Conservation (phyloP, 2,113 vertebrate genomes). For the Hemicordylus capensis region DNA sequence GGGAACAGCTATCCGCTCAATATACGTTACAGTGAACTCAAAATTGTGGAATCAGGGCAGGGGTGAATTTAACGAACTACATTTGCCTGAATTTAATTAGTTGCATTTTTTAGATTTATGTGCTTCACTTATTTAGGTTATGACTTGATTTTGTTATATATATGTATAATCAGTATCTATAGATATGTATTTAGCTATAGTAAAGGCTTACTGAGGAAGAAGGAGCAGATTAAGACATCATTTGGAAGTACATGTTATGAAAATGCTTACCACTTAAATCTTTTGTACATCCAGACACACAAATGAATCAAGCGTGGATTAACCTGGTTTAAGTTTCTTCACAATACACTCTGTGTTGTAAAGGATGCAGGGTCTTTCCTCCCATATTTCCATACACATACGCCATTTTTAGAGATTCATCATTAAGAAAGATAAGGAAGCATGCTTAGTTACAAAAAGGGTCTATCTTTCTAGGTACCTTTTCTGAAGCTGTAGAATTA, state of each 20-base stretch:
- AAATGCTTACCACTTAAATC: conserved; percentile 35
- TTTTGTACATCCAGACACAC: conserved; percentile 5
- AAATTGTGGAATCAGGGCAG: neutral
- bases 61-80: too few species aligned
- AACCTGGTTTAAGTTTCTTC: conserved; percentile 39
- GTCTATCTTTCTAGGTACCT: neutral
- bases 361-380: conserved; percentile 29
- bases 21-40: accelerated
- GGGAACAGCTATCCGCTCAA: neutral
- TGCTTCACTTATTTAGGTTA: too few species aligned
- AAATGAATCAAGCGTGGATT: conserved; percentile 44
- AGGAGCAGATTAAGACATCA: conserved; percentile 35
- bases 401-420: conserved; percentile 20
- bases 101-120: conserved; percentile 13
- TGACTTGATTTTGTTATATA: too few species aligned
- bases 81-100: neutral
- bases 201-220: neutral
- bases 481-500: too few species aligned
- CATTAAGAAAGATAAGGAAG: neutral
- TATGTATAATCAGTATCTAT: neutral
- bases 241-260: conserved; percentile 23
- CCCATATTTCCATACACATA: neutral
- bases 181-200: neutral
- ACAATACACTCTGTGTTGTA: conserved; percentile 2
- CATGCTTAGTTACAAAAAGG: neutral